A percentile compares a stretch with the other conserved stretches of the same genome.
phyloP scores from a whole-genome alignment of 2,797 vertebrate species.

The Microtus obscurus region DNA sequence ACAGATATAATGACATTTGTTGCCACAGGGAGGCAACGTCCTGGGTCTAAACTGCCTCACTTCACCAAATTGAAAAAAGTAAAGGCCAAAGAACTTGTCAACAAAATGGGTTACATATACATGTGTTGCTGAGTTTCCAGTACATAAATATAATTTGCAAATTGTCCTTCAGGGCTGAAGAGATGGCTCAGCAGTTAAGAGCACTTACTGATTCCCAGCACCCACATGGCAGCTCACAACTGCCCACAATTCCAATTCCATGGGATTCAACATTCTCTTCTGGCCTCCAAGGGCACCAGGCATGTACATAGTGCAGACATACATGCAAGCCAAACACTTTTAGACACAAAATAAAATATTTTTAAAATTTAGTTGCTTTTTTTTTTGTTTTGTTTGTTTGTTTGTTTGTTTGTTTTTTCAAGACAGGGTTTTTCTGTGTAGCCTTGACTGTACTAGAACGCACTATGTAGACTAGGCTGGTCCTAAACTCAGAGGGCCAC shows the following conservation, averaged over 20 bases:
- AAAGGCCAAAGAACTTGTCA: background rate
- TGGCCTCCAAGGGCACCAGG: background rate
- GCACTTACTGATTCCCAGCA: background rate
- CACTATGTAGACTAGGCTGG: background rate
- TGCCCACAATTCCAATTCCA: background rate
- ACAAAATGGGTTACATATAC: background rate
- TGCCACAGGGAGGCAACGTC: background rate
- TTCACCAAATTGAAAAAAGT: background rate
- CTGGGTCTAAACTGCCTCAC: background rate
- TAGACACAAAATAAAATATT: background rate
- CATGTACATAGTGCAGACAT: background rate
- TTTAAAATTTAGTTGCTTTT: background rate
- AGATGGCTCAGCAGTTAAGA: background rate
- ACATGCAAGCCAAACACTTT: background rate
- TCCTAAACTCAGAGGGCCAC: background rate
- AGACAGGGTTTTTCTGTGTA: background rate
- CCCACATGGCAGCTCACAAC: background rate
- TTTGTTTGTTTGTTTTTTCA: no score
- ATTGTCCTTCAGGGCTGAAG: background rate
- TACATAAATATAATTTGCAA: background rate
- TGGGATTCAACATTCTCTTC: background rate
- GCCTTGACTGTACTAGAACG: background rate
- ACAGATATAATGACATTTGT: background rate
- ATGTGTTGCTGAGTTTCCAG: background rate
- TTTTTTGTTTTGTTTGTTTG: background rate